Evolutionary conservation across 2,888 invertebrate genomes (phyloP).

Genomic region (Drosophila antonietae): DNA sequence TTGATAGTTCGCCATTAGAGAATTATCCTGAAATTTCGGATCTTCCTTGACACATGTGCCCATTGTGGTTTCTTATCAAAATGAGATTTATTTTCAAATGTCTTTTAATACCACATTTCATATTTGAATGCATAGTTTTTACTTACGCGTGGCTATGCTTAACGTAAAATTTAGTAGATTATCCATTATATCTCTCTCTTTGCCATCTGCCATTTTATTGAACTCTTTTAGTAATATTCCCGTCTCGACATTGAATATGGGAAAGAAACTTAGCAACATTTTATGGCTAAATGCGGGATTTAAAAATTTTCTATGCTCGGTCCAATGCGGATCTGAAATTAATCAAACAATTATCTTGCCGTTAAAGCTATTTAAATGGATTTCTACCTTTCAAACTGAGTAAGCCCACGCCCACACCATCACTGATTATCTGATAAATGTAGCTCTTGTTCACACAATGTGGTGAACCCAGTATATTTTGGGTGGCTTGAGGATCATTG

Average conservation of each 20-base stretch:
- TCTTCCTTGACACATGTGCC: constrained; percentile 32
- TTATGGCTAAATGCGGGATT: constrained; percentile 77
- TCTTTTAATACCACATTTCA: background rate
- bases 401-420: constrained; percentile 25
- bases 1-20: constrained; percentile 13
- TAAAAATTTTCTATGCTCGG: constrained; percentile 67
- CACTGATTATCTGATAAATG: constrained; percentile 53
- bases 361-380: constrained; percentile 13
- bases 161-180: constrained; percentile 48
- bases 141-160: constrained; percentile 73
- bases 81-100: background rate
- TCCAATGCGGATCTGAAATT: constrained; percentile 63
- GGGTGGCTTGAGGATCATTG: constrained; percentile 67
- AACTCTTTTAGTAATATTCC: constrained; percentile 53
- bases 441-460: constrained; percentile 64
- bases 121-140: too few relatives aligned
- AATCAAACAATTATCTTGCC: background rate
- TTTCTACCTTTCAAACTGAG: constrained; percentile 49
- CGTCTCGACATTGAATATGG: constrained; percentile 72
- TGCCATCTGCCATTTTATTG: constrained; percentile 39
- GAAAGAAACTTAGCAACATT: constrained; percentile 71
- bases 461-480: constrained; percentile 70
- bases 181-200: constrained; percentile 50
- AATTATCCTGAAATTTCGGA: constrained; percentile 16
- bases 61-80: constrained; percentile 47